phyloP scores from a whole-genome alignment of 2,888 invertebrate species.

The Cephus rjabovi region DNA sequence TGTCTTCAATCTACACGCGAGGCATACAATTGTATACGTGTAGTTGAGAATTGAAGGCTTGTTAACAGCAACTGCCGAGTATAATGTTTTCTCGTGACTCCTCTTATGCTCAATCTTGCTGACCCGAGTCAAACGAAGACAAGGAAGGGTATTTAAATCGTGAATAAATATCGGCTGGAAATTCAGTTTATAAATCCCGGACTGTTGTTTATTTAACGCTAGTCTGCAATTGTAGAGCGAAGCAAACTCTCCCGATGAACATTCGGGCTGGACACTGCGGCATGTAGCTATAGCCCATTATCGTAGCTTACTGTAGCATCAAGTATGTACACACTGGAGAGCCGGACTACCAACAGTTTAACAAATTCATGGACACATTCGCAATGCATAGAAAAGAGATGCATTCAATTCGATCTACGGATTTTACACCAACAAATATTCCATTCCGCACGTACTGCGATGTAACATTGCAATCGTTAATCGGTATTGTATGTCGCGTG shows the following conservation, averaged over 20 bases:
- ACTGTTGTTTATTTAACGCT: background rate
- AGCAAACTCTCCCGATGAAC: background rate
- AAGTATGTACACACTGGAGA: background rate
- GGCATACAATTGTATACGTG: too few species aligned
- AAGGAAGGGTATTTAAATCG: background rate
- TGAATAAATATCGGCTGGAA: background rate
- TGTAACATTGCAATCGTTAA: constrained; percentile 47
- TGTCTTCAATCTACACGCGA: background rate
- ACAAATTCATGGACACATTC: constrained; percentile 45
- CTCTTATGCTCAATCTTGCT: background rate
- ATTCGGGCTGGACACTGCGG: background rate
- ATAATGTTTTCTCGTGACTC: too few species aligned
- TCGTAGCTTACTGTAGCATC: constrained; percentile 6
- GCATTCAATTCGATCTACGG: constrained; percentile 33
- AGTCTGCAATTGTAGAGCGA: constrained; percentile 2
- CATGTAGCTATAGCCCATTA: background rate
- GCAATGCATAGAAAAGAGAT: constrained; percentile 46
- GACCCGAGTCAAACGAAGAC: background rate
- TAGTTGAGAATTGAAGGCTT: background rate
- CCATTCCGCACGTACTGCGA: constrained; percentile 35
- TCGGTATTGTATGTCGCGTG: constrained; percentile 4
- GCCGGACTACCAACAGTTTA: constrained; percentile 24
- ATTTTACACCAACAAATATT: constrained; percentile 34
- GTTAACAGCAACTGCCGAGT: background rate
- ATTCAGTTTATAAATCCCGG: background rate